Percentiles rank a stretch among this genome's conserved stretches.
These are phyloP conservation scores for Palythoa heliodiscus DNA, from an alignment of 92 coral and sea anemone genomes.

Conservation along the genomic window DNA sequence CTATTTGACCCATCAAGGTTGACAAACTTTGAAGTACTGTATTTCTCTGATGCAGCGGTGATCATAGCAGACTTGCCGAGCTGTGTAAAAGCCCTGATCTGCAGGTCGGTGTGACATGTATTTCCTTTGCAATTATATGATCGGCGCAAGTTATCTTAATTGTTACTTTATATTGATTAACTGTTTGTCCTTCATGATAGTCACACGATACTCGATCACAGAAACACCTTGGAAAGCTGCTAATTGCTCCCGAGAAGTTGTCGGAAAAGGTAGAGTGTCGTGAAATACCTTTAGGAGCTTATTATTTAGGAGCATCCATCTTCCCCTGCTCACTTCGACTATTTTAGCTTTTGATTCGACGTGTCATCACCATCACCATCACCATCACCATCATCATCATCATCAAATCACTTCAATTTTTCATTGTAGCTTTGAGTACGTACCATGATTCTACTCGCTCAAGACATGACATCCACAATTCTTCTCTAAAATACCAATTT, in stretches of 20 bases:
- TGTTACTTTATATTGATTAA: neutral
- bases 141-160: neutral
- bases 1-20: neutral
- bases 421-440: too few relatives aligned
- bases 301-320: neutral
- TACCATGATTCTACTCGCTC: too few relatives aligned
- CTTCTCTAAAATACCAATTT: too few relatives aligned
- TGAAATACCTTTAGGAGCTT: neutral
- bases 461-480: too few relatives aligned
- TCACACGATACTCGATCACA: slow-evolving; percentile 26
- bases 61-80: slow-evolving; percentile 33
- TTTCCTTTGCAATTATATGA: neutral
- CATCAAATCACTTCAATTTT: too few relatives aligned
- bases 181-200: neutral
- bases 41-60: slow-evolving; percentile 15
- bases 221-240: slow-evolving; percentile 34
- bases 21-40: neutral
- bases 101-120: neutral
- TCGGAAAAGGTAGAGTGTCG: slow-evolving; percentile 20
- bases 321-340: neutral
- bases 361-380: too few relatives aligned
- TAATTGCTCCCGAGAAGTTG: slow-evolving; percentile 21
- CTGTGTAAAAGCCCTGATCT: slow-evolving; percentile 24
- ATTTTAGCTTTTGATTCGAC: too few relatives aligned
- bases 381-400: too few relatives aligned